Conservation (phyloP, 2,888 invertebrate genomes). For the Maniola hyperantus region DNA sequence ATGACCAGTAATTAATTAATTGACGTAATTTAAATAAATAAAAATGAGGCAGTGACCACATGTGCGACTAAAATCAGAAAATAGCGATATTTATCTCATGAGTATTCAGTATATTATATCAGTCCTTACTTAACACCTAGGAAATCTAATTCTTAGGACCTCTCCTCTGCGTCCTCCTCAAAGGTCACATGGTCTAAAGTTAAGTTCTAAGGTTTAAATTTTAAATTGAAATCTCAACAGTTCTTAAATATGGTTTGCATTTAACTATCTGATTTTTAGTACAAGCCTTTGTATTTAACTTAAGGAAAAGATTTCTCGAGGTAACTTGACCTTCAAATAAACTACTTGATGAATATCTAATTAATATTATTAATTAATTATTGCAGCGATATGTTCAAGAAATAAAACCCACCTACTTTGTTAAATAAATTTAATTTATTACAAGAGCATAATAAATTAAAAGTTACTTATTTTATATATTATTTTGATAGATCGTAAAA, state of each 20-base stretch:
- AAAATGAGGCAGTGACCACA: conserved; percentile 56
- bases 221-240: conserved; percentile 2
- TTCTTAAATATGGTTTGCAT: not conserved
- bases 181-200: conserved; percentile 12
- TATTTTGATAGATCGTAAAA: too few relatives aligned
- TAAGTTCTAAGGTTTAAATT: conserved; percentile 2
- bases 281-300: not conserved
- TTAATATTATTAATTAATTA: not conserved
- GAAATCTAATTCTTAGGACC: conserved; percentile 26
- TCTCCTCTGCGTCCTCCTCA: not conserved
- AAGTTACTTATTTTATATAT: too few relatives aligned
- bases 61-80: conserved; percentile 46
- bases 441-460: too few relatives aligned
- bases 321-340: not conserved
- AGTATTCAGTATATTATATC: conserved; percentile 55
- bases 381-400: not conserved
- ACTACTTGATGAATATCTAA: not conserved
- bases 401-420: not conserved
- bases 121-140: conserved; percentile 79
- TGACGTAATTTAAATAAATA: conserved; percentile 41
- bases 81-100: conserved; percentile 47
- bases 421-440: too few relatives aligned
- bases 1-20: conserved; percentile 35
- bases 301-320: not conserved
- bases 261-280: not conserved